Base-by-base conservation (phyloP, 2,113 vertebrate genomes). In the Megaleporinus macrocephalus region DNA sequence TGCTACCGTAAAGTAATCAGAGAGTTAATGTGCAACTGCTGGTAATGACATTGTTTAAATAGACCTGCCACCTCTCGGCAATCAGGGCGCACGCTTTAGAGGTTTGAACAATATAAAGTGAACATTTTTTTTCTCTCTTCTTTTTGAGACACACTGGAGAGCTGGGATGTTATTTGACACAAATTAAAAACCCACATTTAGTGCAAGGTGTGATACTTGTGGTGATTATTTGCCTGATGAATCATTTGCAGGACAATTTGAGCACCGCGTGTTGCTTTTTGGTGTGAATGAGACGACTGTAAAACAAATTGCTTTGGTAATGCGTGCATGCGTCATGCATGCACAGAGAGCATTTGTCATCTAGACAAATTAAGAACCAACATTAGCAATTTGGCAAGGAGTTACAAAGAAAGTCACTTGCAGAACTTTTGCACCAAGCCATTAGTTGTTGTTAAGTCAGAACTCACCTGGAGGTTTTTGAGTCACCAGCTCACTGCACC, bases 11-110 rank as follows among this genome's bases (percentile, higher is more conserved):
- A 44, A 75, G 79, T 81, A 75, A 74, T 81, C 61, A 68, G 72
- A 66, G 30, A 81, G 79, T 81, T 68, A 81, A 53, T 81, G 62
- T 75, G 72, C 49, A 68, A 68, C 61, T 57, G 47, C 62, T 26
- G 44, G 18, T 66, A 81, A 81, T 81, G 61, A 75, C 79, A 74
- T 66, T 81, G 72, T 68, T 81, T 81, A 81, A 81, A 75, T 75
- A 51, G 72, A 68, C 72, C 72, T 81, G 41, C 62, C 72, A 68
- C 47, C 79, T 53, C 20, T 62, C 12, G 55, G 57, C 36, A 65
- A 63, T 44, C 22, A 18, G 44, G 55, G 30, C 15, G 9, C 27
- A 27, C 26, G 41, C 30, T 61, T 71, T 55, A 30, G 76, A 47
- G 77, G 30, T 44, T 47, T 30, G 41, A 71, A n/a, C 41, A 15